Conservation (phyloP, 2,888 invertebrate genomes). For the Leptinotarsa tumamoca region DNA sequence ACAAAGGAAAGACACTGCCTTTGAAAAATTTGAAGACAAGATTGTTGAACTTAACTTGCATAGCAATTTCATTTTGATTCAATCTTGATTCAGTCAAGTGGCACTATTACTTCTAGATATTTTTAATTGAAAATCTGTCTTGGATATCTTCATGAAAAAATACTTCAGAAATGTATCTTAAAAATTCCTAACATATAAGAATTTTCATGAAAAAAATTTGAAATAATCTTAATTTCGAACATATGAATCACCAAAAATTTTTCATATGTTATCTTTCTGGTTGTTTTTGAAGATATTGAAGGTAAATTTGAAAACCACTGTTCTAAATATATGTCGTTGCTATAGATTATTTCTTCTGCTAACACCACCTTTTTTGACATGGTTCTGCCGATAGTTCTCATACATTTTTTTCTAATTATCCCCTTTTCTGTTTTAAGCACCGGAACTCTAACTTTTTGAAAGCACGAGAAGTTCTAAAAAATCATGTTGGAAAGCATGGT, state of each 20-base stretch:
- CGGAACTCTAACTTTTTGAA: slow-evolving; percentile 9
- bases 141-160: not conserved
- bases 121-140: not conserved
- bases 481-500: slow-evolving; percentile 16
- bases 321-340: too few species aligned
- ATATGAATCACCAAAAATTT: not conserved
- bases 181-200: too few species aligned
- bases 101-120: not conserved
- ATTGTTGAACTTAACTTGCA: not conserved
- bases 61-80: not conserved
- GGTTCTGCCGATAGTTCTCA: not conserved
- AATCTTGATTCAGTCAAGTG: not conserved
- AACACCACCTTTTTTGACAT: not conserved
- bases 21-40: not conserved
- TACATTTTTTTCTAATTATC: not conserved
- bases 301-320: not conserved
- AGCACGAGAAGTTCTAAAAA: not conserved
- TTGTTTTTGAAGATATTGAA: not conserved
- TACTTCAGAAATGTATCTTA: too few species aligned
- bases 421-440: slow-evolving; percentile 17
- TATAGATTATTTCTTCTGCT: too few species aligned
- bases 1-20: too few species aligned
- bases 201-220: too few species aligned
- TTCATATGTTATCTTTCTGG: not conserved
- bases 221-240: too few species aligned